Evolutionary conservation across 2,797 vertebrate genomes (phyloP).

Genomic region (Leptodactylus fallax): DNA sequence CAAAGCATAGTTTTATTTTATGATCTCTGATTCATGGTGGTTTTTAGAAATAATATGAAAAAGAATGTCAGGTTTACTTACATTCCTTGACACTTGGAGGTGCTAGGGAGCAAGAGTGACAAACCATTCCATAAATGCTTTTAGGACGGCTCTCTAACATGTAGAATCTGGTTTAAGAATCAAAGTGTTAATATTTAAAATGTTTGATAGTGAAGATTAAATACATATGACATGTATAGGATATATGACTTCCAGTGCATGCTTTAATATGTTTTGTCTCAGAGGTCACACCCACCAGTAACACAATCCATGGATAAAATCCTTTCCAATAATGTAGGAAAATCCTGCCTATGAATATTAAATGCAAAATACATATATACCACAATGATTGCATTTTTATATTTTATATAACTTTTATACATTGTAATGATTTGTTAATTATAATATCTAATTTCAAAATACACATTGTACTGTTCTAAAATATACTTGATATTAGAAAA

Average conservation of each 20-base stretch:
- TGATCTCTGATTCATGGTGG: not conserved
- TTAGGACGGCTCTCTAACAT: conserved; percentile 91
- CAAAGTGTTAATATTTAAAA: conserved; percentile 59
- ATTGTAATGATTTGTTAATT: too few relatives aligned
- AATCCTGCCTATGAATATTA: too few relatives aligned
- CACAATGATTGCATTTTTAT: too few relatives aligned
- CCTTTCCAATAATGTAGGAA: too few relatives aligned
- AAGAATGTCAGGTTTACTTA: conserved; percentile 74
- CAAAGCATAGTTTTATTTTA: not conserved
- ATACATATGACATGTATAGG: too few relatives aligned
- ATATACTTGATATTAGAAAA: not conserved
- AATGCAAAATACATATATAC: too few relatives aligned
- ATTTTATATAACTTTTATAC: too few relatives aligned
- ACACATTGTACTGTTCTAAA: not conserved
- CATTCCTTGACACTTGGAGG: conserved; percentile 95
- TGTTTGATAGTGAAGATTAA: not conserved
- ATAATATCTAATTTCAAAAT: too few relatives aligned
- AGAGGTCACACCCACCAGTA: too few relatives aligned
- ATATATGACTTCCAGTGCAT: too few relatives aligned
- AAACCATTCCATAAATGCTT: conserved; percentile 94
- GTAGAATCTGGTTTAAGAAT: conserved; percentile 84
- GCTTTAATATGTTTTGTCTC: too few relatives aligned
- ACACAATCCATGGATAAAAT: too few relatives aligned
- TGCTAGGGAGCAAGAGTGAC: conserved; percentile 92
- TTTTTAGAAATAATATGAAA: not conserved